phyloP scores from a whole-genome alignment of 2,797 vertebrate genomes.

The Erithacus rubecula region DNA sequence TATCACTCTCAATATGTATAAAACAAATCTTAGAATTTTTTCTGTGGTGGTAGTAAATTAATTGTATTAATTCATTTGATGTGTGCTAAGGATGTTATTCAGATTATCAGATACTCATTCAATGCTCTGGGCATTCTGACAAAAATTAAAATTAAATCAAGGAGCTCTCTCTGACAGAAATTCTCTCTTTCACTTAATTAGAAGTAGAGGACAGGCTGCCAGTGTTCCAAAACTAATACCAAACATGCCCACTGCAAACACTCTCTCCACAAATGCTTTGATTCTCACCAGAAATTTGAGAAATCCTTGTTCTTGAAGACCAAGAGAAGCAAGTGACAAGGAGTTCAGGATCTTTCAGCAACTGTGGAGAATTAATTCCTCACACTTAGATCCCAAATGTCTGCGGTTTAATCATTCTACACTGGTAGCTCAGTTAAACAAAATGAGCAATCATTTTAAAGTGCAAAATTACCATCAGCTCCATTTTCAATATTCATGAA shows the following conservation, averaged over 20 bases:
- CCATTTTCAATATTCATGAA: not conserved
- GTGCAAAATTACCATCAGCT: not conserved
- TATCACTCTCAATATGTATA: not conserved
- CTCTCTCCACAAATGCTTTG: not conserved
- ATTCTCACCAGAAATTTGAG: not conserved
- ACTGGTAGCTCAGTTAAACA: not conserved
- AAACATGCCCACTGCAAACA: not conserved
- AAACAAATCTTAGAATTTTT: not conserved
- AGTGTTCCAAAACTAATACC: not conserved
- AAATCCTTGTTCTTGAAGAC: not conserved
- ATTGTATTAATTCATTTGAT: not conserved
- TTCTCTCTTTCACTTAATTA: constrained; percentile 9
- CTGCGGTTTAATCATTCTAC: not conserved
- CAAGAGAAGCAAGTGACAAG: not conserved
- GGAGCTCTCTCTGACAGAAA: not conserved
- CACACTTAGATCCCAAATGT: not conserved
- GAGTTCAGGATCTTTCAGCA: not conserved
- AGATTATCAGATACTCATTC: not conserved
- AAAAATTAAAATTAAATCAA: constrained; percentile 43
- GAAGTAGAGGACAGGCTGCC: constrained; percentile 2
- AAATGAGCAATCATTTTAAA: not conserved
- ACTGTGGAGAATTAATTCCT: not conserved
- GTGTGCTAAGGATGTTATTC: not conserved
- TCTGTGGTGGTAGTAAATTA: not conserved
- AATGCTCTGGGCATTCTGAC: not conserved